phyloP scores from a whole-genome alignment of 2,797 vertebrate species.

The Tauraco hartlaubi region DNA sequence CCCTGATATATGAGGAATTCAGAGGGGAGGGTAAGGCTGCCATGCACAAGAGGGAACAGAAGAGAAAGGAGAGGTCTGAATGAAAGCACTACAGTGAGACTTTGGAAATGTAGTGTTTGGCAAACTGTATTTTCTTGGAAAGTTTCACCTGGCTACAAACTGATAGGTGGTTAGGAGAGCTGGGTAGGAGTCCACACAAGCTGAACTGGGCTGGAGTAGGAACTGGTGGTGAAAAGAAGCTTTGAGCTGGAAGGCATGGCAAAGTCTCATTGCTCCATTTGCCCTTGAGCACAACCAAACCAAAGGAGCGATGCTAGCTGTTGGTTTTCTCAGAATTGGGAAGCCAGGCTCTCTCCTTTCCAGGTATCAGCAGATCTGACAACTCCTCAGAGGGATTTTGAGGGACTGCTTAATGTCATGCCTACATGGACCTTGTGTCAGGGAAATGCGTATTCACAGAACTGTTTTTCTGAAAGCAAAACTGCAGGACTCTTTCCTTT shows the following conservation, averaged over 20 bases:
- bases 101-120: not conserved
- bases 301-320: not conserved
- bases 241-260: not conserved
- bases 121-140: not conserved
- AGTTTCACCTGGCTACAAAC: not conserved
- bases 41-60: not conserved
- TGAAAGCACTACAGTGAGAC: not conserved
- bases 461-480: slow-evolving; percentile 2
- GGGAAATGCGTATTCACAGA: not conserved
- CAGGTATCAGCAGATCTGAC: not conserved
- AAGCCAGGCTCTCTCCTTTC: not conserved
- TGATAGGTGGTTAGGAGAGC: not conserved
- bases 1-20: not conserved
- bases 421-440: not conserved
- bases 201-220: not conserved
- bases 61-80: not conserved
- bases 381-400: not conserved
- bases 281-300: not conserved
- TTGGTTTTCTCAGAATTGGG: not conserved
- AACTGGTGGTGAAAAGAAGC: not conserved
- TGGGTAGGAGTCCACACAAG: not conserved
- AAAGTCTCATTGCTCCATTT: not conserved
- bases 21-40: not conserved
- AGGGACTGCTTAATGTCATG: not conserved
- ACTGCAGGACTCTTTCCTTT: not conserved